Evolutionary conservation across 2,888 invertebrate species (phyloP), one percentile per base, ranked within the genome.

Genomic region (Heliconius hortense): DNA sequence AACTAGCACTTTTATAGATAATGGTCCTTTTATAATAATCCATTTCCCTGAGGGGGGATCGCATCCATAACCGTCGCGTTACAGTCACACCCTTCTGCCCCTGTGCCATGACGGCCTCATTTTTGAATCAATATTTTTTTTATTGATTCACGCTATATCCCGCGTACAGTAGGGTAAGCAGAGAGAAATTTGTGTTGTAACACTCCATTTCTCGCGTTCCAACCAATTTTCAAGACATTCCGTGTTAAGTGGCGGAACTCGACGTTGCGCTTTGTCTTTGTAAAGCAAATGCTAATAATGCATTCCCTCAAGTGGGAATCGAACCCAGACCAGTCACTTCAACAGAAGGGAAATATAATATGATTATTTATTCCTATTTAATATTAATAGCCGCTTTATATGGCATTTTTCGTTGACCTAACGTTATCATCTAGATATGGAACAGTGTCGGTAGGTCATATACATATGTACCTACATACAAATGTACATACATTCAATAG

Each of bases 371-470:
- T 68, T 28, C 4, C 21, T 26, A 26, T 48, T 26, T 28, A 68
- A 28, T 35, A n/a, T 31, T n/a, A 35, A 39, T 53, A 28, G 21
- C 48, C 39, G 35, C n/a, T 53, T 56, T 53, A 68, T 68, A 28
- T 53, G 21, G 48, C 53, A 56, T n/a, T 28, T 69, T 69, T 53
- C 31, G 53, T 56, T 69, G 53, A 69, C 28, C 53, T 21, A 0
- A 13, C 53, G 68, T 69, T 69, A 69, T 69, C 68, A 11, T 13
- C 11, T 31, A 13, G 53, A 69, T 69, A 53, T 69, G 68, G 53
- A 31, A 69, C 28, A 31, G 53, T 53, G 68, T 56, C 68, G 28
- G 68, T 69, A n/a, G 53, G 53, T 69, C 68, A n/a, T 53, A 26
- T 28, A 35, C 8, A 35, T 35, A 53, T 48, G 24, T 26, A 43